These are phyloP conservation scores for Macaca fascicularis DNA, from an alignment of 2,113 vertebrate species.

Conservation along the genomic window DNA sequence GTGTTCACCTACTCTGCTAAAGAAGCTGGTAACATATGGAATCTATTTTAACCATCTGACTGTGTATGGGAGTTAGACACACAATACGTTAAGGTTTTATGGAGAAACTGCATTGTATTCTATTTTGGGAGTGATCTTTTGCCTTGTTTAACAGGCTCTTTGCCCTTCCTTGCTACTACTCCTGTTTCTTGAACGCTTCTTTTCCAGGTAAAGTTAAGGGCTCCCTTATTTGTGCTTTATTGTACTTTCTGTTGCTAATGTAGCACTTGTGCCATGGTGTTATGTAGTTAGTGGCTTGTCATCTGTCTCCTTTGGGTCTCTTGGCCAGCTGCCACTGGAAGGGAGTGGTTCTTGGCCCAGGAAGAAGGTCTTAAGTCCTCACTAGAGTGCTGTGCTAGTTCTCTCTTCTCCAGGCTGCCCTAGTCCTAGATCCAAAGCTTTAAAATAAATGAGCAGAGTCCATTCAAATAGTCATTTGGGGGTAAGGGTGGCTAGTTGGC, in stretches of 20 bases:
- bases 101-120: background rate
- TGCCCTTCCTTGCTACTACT: background rate
- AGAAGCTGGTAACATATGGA: background rate
- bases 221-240: background rate
- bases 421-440: background rate
- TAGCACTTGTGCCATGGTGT: background rate
- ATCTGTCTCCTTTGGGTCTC: background rate
- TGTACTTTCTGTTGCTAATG: background rate
- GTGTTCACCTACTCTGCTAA: background rate
- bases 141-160: background rate
- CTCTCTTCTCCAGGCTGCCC: background rate
- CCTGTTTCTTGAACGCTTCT: background rate
- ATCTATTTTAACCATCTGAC: background rate
- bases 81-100: background rate
- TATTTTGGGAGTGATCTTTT: background rate
- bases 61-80: background rate
- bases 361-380: background rate
- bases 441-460: background rate
- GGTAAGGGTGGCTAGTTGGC: background rate
- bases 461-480: background rate
- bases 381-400: background rate
- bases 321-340: background rate
- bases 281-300: background rate
- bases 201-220: background rate
- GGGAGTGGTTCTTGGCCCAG: background rate